Percentiles rank a stretch among this genome's conserved stretches.
Evolutionary conservation across 2,888 invertebrate genomes (phyloP).

Genomic region (Microctonus hyperodae): DNA sequence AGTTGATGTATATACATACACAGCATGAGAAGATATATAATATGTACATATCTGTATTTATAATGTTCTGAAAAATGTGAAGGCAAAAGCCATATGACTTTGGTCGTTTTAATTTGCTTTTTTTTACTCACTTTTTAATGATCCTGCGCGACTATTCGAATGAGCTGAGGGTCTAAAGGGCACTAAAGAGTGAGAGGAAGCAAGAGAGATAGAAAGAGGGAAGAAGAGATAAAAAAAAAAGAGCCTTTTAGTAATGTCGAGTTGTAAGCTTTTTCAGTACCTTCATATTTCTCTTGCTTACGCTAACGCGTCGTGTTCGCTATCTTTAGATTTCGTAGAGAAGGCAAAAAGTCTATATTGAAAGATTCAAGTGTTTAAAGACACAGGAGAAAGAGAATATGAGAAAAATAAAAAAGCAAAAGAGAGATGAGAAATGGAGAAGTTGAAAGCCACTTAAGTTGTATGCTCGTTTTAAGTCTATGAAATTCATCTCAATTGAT

Average conservation of each 20-base stretch:
- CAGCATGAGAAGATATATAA: conserved; percentile 15
- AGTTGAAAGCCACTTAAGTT: conserved; percentile 24
- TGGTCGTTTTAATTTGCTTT: conserved; percentile 22
- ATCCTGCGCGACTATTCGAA: conserved; percentile 23
- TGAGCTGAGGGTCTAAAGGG: conserved; percentile 14
- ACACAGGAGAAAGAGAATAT: conserved; percentile 8
- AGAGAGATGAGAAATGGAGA: conserved; percentile 25
- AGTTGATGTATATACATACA: neutral
- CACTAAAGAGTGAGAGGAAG: conserved; percentile 8
- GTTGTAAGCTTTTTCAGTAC: conserved; percentile 9
- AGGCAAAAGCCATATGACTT: conserved; percentile 35
- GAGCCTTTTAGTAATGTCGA: conserved; percentile 6
- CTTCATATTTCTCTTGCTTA: conserved; percentile 4
- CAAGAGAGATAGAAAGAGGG: conserved; percentile 11
- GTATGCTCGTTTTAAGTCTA: conserved; percentile 19
- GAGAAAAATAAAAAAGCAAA: neutral
- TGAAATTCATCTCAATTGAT: conserved; percentile 45
- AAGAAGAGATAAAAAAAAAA: conserved; percentile 27
- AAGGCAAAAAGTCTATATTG: conserved; percentile 30
- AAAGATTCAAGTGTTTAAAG: conserved; percentile 34
- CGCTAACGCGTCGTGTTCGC: conserved; percentile 9
- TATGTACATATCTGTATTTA: conserved; percentile 33
- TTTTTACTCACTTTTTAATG: conserved; percentile 21
- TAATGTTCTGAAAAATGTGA: conserved; percentile 11
- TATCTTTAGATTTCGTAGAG: conserved; percentile 32